Evolutionary conservation across 2,113 vertebrate genomes (phyloP), one percentile per base, ranked within the genome.

Genomic region (Taurulus bubalis): DNA sequence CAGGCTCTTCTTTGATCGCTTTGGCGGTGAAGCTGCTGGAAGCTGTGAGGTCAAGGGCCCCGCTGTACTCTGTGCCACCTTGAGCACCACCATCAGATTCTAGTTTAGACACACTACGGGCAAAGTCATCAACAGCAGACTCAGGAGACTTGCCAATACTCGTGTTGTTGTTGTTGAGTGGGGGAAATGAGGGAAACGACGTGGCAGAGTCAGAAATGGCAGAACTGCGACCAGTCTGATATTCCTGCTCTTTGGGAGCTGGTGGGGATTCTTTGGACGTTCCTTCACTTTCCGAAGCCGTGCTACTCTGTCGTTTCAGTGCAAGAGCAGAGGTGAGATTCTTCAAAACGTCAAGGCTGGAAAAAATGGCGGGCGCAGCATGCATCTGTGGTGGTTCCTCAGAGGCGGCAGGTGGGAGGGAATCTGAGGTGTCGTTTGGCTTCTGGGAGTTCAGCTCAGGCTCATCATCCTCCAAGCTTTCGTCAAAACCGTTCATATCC

Each of bases 11-110:
- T 71, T 96, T 96, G 75, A 96, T 95, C 24, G 88, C 80, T 90
- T 96, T 95, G 47, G 94, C 93, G 56, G 91, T 93, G 20, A 96
- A 92, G 73, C 75, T 96, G 87, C 83, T 96, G 75, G 96, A 94
- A 0, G 96, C 96, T 0, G 97, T 97, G 85, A 99, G 95, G 95
- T 97, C 97, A 87, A 98, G 92, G 76, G 97, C 97, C 30, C 96
- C 92, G 0, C 95, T 92, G n/a, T 95, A 95, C 94, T 98, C 97
- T 12, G 20, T 22, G 56, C 86, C 72, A 58, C 97, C 96, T 9
- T 86, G 10, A 66, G 87, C 69, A 0, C 76, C 30, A 0, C 2
- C 89, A 28, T 96, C 96, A 0, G 90, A 53, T 34, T 98, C 97
- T 0, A 80, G 16, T 77, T 94, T 97, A 22, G 34, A 79, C 20